Base-by-base conservation (phyloP, 2,888 invertebrate species). In the Hypena proboscidalis region DNA sequence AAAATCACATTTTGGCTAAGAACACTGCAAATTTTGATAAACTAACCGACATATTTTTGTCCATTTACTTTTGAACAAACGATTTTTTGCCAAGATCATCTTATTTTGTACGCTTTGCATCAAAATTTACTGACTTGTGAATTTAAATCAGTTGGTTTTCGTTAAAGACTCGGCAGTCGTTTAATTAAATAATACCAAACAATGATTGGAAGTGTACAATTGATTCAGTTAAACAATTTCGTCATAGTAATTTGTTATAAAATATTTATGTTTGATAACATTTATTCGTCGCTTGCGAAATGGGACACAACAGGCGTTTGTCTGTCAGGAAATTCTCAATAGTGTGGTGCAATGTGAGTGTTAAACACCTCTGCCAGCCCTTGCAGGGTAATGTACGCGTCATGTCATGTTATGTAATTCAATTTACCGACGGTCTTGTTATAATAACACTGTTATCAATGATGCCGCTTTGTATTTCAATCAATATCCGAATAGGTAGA, bases 341-440 rank as follows among this genome's bases (percentile, higher is more conserved):
- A n/a, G n/a, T n/a, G n/a, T n/a, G n/a, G n/a, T n/a, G n/a, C n/a
- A n/a, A n/a, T n/a, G n/a, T n/a, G n/a, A n/a, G n/a, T n/a, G n/a
- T n/a, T n/a, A n/a, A n/a, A n/a, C n/a, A n/a, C n/a, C n/a, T n/a
- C n/a, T n/a, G n/a, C n/a, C n/a, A n/a, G n/a, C n/a, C n/a, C n/a
- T n/a, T n/a, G n/a, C n/a, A n/a, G n/a, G n/a, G n/a, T n/a, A n/a
- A n/a, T n/a, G n/a, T n/a, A n/a, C n/a, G n/a, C n/a, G n/a, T n/a
- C n/a, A n/a, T n/a, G n/a, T n/a, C n/a, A n/a, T n/a, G n/a, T n/a
- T n/a, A n/a, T n/a, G n/a, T n/a, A n/a, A n/a, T n/a, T n/a, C n/a
- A 57, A 57, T 57, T 57, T 58, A 58, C 53, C 38, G 1, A 44
- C 49, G 41, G 44, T 58, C 58, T 58, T 58, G 58, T 41, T 50